Evolutionary conservation across 2,888 invertebrate species (phyloP), one percentile per base, ranked within the genome.

Genomic region (Parascotia fuliginaria): DNA sequence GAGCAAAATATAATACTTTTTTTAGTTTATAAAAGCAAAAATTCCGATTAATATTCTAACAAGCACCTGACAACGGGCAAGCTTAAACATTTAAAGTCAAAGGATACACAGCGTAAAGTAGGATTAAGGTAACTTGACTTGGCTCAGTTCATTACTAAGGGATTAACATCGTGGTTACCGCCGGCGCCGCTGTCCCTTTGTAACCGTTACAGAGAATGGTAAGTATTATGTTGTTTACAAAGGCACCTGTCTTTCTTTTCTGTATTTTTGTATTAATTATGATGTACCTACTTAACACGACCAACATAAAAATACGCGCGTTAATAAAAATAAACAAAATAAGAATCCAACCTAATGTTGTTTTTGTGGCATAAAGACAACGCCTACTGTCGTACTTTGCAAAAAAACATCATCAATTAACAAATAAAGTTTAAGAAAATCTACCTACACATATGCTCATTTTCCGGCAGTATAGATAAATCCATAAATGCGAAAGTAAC

Each of bases 121-220:
- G 31, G 34, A 40, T 42, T 49, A 60, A 42, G 22, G 11, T 38
- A n/a, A 12, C 1, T 37, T 24, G 53, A 41, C 36, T 28, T 44
- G n/a, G 39, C 29, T 42, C 5, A 47, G 27, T 42, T 61, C 32
- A 52, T 58, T 49, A 54, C 7, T 31, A 45, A 15, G 12, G 28
- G 51, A 37, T 60, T 64, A 47, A 14, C 27, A 32, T 24, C 12
- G 29, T 9, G 37, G 11, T 46, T 16, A 22, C 7, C 11, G 9
- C 28, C n/a, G n/a, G n/a, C n/a, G 15, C 7, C 11, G n/a, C 13
- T 31, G 24, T 12, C 13, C 45, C 33, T 32, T 38, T 29, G 33
- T n/a, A 36, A 36, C 11, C 9, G 12, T 13, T 31, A 15, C 14
- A 14, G 9, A 24, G 33, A 34, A 3, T 36, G 31, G 15, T 16